phyloP scores from a whole-genome alignment of 2,113 vertebrate genomes.

The Colaptes auratus region DNA sequence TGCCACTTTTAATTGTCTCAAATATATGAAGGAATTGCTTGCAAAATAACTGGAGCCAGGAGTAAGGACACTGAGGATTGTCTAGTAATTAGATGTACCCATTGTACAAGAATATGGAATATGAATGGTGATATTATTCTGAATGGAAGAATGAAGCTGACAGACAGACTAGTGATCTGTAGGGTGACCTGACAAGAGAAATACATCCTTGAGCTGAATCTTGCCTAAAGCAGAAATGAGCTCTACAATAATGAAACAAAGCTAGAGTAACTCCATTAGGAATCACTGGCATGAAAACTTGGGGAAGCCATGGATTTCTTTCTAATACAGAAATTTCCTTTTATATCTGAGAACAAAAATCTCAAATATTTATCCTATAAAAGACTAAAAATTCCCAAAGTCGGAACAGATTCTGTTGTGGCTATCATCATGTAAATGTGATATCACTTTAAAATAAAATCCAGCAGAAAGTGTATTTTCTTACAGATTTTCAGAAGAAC shows the following conservation, averaged over 20 bases:
- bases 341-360: neutral
- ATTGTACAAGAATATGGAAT: neutral
- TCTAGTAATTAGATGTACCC: conserved; percentile 14
- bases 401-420: neutral
- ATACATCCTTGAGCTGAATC: neutral
- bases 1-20: conserved; percentile 23
- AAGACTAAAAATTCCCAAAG: neutral
- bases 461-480: neutral
- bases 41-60: neutral
- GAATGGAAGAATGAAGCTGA: conserved; percentile 23
- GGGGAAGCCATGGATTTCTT: neutral
- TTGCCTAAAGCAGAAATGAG: neutral
- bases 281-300: neutral
- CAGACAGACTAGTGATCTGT: neutral
- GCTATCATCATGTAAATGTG: neutral
- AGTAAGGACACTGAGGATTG: neutral
- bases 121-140: neutral
- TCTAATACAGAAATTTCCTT: neutral
- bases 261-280: neutral
- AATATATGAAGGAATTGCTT: conserved; percentile 10
- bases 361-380: neutral
- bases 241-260: neutral
- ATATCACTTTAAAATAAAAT: neutral
- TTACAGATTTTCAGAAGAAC: neutral
- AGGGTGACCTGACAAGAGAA: conserved; percentile 5